Evolutionary conservation across 1,140 invertebrate species (phyloP), one percentile per base, ranked within the genome.

Genomic region (Paraescarpia echinospica): DNA sequence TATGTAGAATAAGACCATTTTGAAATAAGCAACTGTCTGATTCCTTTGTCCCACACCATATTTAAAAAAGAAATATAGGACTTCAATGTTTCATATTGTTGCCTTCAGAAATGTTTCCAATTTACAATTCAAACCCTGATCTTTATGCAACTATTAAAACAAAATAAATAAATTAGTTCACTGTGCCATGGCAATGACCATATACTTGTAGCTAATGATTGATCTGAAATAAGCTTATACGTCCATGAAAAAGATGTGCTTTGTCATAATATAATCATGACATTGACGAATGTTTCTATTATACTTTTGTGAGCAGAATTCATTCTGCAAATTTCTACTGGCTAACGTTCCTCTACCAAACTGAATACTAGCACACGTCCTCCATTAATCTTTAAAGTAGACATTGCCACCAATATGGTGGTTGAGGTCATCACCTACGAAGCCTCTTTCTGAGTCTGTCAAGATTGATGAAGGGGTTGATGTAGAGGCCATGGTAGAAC

Each of bases 361-460:
- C 22, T 77, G 59, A 77, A 77, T 77, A 22, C 59, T 27, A 77
- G 22, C 59, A 77, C 0, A 77, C 59, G 4, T 77, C 59, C 59
- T 77, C 41, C 12, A 12, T 41, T 77, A 77, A 77, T 12, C 59
- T 77, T 77, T 77, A 18, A 77, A 77, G 8, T 18, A 77, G 59
- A 77, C 59, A 27, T 27, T 77, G 59, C 59, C 59, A 77, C 59
- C 27, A 31, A 77, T 77, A 77, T 31, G 27, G 59, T 27, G 59
- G 59, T 77, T 77, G 59, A 77, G 8, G 59, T 77, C 59, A 77
- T 77, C 59, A 77, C 59, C 59, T 77, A 77, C 59, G 59, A 77
- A 77, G 59, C 59, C 59, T 77, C 59, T 77, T 77, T 77, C 59
- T 77, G 59, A 77, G 59, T 77, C 59, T 77, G 59, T 77, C 59